Percentiles rank a stretch among this genome's conserved stretches.
phyloP scores from a whole-genome alignment of 2,113 vertebrate species.

The Psettodes erumei region DNA sequence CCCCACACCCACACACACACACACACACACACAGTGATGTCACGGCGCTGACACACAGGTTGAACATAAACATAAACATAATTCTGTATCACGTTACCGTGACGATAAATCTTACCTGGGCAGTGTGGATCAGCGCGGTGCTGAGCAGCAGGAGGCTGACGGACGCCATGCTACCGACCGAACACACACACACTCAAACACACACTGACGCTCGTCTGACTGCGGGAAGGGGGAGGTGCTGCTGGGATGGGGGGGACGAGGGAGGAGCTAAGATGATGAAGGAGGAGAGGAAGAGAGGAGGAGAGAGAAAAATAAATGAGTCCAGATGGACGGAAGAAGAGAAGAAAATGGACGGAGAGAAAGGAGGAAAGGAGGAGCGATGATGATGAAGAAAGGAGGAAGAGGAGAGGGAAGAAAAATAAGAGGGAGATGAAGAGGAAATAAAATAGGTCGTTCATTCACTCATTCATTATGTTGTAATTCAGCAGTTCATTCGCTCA shows the following conservation, averaged over 20 bases:
- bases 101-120: constrained; percentile 62
- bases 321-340: no score
- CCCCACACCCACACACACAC: background rate
- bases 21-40: constrained; percentile 12
- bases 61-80: constrained; percentile 4
- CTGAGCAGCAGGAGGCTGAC: constrained; percentile 68
- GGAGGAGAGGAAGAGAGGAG: background rate
- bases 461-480: background rate
- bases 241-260: background rate
- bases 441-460: background rate
- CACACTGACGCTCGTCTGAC: constrained; percentile 45
- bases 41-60: background rate
- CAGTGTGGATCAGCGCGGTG: constrained; percentile 56
- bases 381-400: background rate
- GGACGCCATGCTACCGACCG: constrained; percentile 64
- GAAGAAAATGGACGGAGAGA: background rate
- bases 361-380: background rate
- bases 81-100: constrained; percentile 23
- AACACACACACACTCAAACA: constrained; percentile 24
- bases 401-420: background rate
- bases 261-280: no score
- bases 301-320: no score
- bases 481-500: background rate
- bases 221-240: constrained; percentile 2
- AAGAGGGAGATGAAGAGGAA: background rate